Evolutionary conservation across 2,888 invertebrate genomes (phyloP).

Genomic region (Cacoxenus indagator): DNA sequence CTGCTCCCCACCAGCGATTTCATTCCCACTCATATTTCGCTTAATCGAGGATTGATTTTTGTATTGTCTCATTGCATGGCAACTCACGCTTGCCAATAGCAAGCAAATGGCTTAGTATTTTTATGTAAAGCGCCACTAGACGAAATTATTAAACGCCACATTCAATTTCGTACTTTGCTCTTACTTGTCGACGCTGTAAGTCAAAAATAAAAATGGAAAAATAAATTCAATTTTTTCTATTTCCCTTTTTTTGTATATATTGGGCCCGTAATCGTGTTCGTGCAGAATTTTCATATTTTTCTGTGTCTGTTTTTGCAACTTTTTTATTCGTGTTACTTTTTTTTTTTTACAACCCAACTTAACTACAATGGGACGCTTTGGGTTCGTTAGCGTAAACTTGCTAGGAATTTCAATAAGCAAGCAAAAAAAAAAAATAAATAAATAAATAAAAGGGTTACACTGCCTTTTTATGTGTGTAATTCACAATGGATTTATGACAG

Average conservation of each 20-base stretch:
- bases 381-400: neutral
- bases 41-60: conserved; percentile 5
- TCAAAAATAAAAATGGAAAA: too few species aligned
- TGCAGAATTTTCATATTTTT: neutral
- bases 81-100: neutral
- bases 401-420: neutral
- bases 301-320: neutral
- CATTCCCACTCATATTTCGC: neutral
- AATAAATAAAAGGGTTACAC: too few species aligned
- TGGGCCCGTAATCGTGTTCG: too few species aligned
- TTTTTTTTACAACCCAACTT: too few species aligned
- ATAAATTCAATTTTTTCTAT: too few species aligned
- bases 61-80: neutral
- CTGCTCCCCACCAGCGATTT: too few species aligned
- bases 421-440: neutral
- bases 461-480: too few species aligned
- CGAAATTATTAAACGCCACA: too few species aligned
- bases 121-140: neutral
- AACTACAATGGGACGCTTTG: neutral
- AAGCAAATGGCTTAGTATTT: neutral
- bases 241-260: too few species aligned
- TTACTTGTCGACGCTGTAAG: too few species aligned
- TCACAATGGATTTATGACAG: too few species aligned
- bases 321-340: neutral
- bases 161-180: too few species aligned